Conservation (phyloP, 2,888 invertebrate genomes). For the Chaetoderma sp. region DNA sequence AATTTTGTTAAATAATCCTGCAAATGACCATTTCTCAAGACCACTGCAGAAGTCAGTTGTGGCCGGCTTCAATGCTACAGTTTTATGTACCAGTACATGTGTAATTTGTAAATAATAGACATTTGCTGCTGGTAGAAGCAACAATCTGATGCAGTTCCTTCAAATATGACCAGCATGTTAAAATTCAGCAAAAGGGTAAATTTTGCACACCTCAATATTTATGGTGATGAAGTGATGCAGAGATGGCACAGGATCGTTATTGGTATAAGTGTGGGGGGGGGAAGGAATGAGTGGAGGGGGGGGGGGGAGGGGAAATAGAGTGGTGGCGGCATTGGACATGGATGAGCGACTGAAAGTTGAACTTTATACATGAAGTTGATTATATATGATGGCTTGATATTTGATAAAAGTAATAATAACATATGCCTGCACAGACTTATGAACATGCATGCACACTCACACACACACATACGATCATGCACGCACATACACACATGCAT, state of each 20-base stretch:
- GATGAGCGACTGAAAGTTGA: background rate
- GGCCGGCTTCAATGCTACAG: conserved; percentile 3
- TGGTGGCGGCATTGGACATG: background rate
- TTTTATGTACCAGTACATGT: conserved; percentile 1
- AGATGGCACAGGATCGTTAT: background rate
- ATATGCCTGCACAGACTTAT: conserved; percentile 3
- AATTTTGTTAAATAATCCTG: too few relatives aligned
- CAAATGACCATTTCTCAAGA: too few relatives aligned
- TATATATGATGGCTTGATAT: background rate
- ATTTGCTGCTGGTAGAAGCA: background rate
- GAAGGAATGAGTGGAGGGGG: too few relatives aligned
- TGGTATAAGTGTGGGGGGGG: too few relatives aligned
- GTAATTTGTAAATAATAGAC: background rate
- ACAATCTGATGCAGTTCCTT: too few relatives aligned
- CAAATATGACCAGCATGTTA: too few relatives aligned
- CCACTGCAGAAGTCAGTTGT: too few relatives aligned
- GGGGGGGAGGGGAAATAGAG: background rate
- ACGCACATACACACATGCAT: background rate
- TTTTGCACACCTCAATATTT: too few relatives aligned
- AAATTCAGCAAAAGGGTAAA: too few relatives aligned
- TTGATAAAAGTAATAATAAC: too few relatives aligned
- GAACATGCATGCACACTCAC: background rate
- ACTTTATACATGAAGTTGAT: background rate
- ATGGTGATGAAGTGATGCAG: too few relatives aligned
- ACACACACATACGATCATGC: background rate